Conservation (phyloP, 2,797 vertebrate species). For the Typhlichthys subterraneus region DNA sequence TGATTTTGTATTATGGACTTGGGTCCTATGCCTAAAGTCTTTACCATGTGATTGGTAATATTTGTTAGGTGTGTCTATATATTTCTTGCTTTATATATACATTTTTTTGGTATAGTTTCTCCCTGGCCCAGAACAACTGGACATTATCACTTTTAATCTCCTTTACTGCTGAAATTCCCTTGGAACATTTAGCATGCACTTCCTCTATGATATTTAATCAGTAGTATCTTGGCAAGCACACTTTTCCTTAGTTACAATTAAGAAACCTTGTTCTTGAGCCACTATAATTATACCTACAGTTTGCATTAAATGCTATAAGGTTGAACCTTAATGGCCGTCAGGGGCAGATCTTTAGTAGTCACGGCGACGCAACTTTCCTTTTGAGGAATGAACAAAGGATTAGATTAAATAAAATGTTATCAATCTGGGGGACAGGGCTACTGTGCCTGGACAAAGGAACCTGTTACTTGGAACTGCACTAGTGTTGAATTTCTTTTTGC, state of each 20-base stretch:
- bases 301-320: neutral
- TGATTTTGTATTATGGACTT: too few relatives aligned
- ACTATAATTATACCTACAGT: conserved; percentile 3
- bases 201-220: too few relatives aligned
- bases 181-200: too few relatives aligned
- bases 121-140: conserved; percentile 22
- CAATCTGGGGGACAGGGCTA: conserved; percentile 30
- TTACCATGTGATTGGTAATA: neutral
- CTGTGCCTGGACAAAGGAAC: conserved; percentile 24
- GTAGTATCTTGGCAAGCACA: conserved; percentile 32
- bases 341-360: conserved; percentile 58
- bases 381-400: conserved; percentile 69
- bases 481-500: conserved; percentile 30
- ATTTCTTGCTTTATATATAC: neutral
- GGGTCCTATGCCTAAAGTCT: too few relatives aligned
- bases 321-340: conserved; percentile 9
- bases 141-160: conserved; percentile 26
- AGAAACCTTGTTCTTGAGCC: conserved; percentile 4
- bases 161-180: neutral
- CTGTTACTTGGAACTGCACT: conserved; percentile 25
- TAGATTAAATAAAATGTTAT: conserved; percentile 62
- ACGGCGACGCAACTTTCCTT: conserved; percentile 62
- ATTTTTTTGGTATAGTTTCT: conserved; percentile 17
- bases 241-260: conserved; percentile 19
- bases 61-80: neutral